Conservation (phyloP, 2,113 vertebrate genomes). For the Otocyon megalotis region DNA sequence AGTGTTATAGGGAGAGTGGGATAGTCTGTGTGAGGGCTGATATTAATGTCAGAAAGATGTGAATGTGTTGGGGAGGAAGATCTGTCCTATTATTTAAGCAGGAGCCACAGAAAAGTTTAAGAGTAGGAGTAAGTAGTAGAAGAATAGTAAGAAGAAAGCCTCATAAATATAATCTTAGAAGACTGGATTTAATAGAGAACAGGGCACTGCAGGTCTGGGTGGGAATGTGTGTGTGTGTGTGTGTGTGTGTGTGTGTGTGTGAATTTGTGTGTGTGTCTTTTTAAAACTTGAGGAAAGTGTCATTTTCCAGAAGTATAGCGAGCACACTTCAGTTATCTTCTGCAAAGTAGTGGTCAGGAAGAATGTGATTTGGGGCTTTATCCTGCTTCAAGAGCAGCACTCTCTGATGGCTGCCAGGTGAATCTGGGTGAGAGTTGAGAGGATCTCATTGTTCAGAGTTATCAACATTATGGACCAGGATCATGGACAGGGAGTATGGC, state of each 20-base stretch:
- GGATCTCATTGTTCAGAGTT: background rate
- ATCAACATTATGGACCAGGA: background rate
- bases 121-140: background rate
- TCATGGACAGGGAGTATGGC: background rate
- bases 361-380: constrained; percentile 32
- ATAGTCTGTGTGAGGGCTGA: background rate
- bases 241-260: background rate
- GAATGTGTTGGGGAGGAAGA: background rate
- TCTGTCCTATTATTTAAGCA: background rate
- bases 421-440: constrained; percentile 12
- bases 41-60: background rate
- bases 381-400: background rate
- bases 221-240: background rate
- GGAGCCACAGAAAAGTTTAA: background rate
- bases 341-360: background rate
- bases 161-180: background rate
- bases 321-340: constrained; percentile 79
- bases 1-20: background rate
- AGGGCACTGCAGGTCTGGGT: background rate
- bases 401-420: background rate
- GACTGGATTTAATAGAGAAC: constrained; percentile 10
- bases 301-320: constrained; percentile 79
- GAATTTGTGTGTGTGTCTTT: background rate
- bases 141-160: background rate
- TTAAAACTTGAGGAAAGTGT: constrained; percentile 66